Evolutionary conservation across 2,888 invertebrate species (phyloP), one percentile per base, ranked within the genome.

Genomic region (Esperia sulphurella): DNA sequence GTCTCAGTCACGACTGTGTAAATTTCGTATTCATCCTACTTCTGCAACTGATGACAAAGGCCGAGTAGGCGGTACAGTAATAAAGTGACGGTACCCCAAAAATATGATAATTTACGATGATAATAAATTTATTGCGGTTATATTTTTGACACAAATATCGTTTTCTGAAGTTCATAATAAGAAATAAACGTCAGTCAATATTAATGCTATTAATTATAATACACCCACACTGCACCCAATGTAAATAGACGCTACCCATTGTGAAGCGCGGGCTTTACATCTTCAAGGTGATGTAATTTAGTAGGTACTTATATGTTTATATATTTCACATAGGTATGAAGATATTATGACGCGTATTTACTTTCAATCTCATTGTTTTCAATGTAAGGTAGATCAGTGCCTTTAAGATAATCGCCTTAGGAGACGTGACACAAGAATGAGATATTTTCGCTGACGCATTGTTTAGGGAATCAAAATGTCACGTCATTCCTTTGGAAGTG

Each of bases 391-490:
- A 76, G 80, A 79, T 79, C 75, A 78, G 74, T 65, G 60, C 56
- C 67, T 62, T 60, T 56, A 59, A 71, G 68, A 70, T 80, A 80
- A 83, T 79, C 83, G 68, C 66, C 78, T 77, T 68, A 68, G 59
- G 57, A 21, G 21, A 77, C 81, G 81, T 83, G 82, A 78, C 79
- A 70, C 53, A 59, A 80, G 78, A 83, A 81, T 74, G 63, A 72
- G 61, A 55, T 56, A 61, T 70, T 78, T 74, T 69, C 70, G 81
- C 83, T 82, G 81, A 83, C 80, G 72, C 83, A 82, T 80, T 80
- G 79, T 80, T 79, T 79, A 67, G 69, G 49, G 50, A 48, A 41
- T 45, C 42, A 35, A 40, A 45, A 39, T 43, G 45, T 48, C 45
- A 31, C 35, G 48, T 51, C 48, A 47, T 41, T 39, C 37, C 50